Base-by-base conservation (phyloP, 2,888 invertebrate species). In the Plutella xylostella region DNA sequence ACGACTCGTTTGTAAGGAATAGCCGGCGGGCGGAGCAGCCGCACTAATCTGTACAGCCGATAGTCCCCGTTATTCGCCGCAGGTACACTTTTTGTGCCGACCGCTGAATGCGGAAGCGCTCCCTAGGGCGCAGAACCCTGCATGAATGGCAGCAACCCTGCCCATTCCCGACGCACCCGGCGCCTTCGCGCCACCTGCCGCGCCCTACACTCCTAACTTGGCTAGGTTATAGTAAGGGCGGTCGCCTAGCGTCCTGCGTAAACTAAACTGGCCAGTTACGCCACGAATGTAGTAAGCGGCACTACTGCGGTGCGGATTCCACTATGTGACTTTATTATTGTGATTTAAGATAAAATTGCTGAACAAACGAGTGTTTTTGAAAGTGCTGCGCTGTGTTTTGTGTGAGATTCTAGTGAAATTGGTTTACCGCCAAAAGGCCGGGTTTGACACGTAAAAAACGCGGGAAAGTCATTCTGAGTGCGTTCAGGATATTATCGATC, bases 211-310 rank as follows among this genome's bases (percentile, higher is more conserved):
- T 66, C 70, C 59, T 56, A 72, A 72, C 58, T 72, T 58, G 61
- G 73, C 72, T 74, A 75, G 75, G 72, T 76, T 78, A 78, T 77
- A 79, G 73, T 74, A 75, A 70, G 62, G 68, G 67, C 45, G 49
- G 70, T 71, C 68, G 63, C 64, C 63, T 66, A 63, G 68, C 70
- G 68, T 68, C 69, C 70, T 60, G 68, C 59, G 19, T 19, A 25
- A n/a, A 25, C 22, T 20, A 22, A 34, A 50, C 38, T 51, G 49
- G 65, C 65, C 73, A 74, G 78, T 77, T 67, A 70, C 70, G 69
- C 72, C 66, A 64, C 68, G 72, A 63, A 56, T 72, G 68, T 68
- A 73, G 62, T 63, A 65, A 61, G 66, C 63, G 74, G 56, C 67
- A 67, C 69, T 65, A 69, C 69, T 61, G 19, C 43, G 51, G 55